Base-by-base conservation (phyloP, 1,140 invertebrate genomes). In the Drosophila pectinifera region DNA sequence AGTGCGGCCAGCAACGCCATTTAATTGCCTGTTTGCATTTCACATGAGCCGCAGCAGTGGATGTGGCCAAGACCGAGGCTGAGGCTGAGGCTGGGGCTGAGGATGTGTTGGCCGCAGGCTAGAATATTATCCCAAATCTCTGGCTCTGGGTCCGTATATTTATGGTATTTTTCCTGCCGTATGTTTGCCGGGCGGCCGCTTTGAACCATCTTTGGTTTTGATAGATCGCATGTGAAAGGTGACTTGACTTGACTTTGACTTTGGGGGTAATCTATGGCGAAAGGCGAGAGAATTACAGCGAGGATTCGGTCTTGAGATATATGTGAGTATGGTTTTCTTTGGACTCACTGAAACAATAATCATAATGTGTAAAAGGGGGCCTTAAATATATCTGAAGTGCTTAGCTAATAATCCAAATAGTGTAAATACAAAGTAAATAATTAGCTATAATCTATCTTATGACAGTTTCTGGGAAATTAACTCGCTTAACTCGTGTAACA, bases 1-100 rank as follows among this genome's bases (percentile, higher is more conserved):
- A 86, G 82, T 86, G 82, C 78, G 80, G 68, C 77, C 80, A 78
- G 76, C 86, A 90, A 88, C 84, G 84, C 84, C 84, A 84, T 89
- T 88, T 88, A 88, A 88, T 88, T 88, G 84, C 84, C 85, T 88
- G 84, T 88, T 89, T 88, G 84, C 80, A 89, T 88, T 88, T 88
- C 82, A 86, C 74, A 82, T 86, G 83, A 78, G 83, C 74, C 83
- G 73, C 68, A 55, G 38, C 38, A 20, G 36, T 13, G 57, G 34
- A 43, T 31, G 38, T 8, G 20, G 39, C n/a, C n/a, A n/a, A n/a
- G n/a, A n/a, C 6, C 7, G 42, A 18, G 31, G n/a, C 7, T 28
- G 61, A 14, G 39, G 46, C 0, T 13, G 18, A n/a, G 45, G 45
- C 0, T 28, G 45, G 5, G 5, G 36, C 36, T 42, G 64, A 68